These are phyloP conservation scores for Nicator chloris DNA, from an alignment of 2,113 vertebrate species.

Conservation along the genomic window DNA sequence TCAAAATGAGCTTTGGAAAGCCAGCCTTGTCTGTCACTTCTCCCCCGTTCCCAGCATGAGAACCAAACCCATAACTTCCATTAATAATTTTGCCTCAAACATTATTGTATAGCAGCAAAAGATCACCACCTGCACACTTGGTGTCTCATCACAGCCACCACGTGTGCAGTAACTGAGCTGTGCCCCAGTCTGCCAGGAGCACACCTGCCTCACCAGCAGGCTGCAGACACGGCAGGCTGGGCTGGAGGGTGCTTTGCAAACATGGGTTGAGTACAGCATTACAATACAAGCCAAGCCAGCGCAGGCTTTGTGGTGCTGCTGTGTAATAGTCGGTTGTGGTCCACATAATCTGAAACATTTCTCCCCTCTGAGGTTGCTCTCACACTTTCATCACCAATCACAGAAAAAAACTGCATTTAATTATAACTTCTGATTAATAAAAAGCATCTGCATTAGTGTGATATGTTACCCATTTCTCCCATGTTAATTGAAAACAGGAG, in stretches of 20 bases:
- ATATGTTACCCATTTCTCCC: neutral
- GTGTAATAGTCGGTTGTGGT: slow-evolving; percentile 38
- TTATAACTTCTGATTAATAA: slow-evolving; percentile 34
- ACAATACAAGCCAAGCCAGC: neutral
- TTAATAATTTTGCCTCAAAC: neutral
- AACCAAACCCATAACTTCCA: neutral
- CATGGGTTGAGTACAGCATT: neutral
- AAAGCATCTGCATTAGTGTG: slow-evolving; percentile 35
- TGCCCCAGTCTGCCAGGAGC: neutral
- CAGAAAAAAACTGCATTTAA: slow-evolving; percentile 48
- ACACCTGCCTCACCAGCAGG: neutral
- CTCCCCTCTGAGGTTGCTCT: slow-evolving; percentile 8
- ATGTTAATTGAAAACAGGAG: slow-evolving; percentile 53
- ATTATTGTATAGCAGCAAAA: neutral
- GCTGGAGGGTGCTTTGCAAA: neutral
- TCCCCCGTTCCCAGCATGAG: neutral
- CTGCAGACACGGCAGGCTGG: neutral
- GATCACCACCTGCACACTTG: neutral
- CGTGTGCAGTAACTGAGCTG: rapidly evolving
- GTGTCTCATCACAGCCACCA: neutral
- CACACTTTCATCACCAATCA: slow-evolving; percentile 60
- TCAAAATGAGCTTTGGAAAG: neutral
- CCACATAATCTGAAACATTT: slow-evolving; percentile 54
- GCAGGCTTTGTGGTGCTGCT: neutral
- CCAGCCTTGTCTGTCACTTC: neutral